phyloP scores from a whole-genome alignment of 2,113 vertebrate genomes.

The Prunella fulvescens region DNA sequence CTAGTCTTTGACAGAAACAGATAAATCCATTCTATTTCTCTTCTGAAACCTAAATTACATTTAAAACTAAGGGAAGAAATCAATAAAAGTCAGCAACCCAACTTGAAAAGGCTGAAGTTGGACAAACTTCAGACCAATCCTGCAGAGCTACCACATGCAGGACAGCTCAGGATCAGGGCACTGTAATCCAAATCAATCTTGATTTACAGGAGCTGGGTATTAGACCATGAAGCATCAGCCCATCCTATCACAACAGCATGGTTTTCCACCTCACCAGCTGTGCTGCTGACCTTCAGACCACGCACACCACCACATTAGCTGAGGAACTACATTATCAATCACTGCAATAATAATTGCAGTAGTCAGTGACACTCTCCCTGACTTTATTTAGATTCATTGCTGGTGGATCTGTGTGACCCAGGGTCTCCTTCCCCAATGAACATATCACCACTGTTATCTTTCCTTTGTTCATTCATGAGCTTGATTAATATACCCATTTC shows the following conservation, averaged over 20 bases:
- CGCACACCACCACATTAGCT: background rate
- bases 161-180: background rate
- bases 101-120: background rate
- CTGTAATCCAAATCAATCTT: slow-evolving; percentile 16
- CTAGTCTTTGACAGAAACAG: background rate
- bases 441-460: background rate
- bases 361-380: background rate
- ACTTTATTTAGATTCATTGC: slow-evolving; percentile 24
- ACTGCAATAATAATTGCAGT: slow-evolving; percentile 10
- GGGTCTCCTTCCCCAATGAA: background rate
- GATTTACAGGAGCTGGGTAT: background rate
- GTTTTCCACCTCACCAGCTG: slow-evolving; percentile 24
- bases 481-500: background rate
- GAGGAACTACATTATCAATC: slow-evolving; percentile 24
- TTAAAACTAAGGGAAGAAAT: background rate
- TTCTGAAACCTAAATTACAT: background rate
- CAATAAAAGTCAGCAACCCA: background rate
- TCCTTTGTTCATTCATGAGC: background rate
- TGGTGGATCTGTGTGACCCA: background rate
- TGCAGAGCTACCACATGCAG: background rate
- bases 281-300: slow-evolving; percentile 34
- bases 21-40: background rate
- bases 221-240: background rate
- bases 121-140: background rate
- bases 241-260: background rate